These are phyloP conservation scores for Paedocypris sp. DNA, from an alignment of 2,113 vertebrate species.

Conservation along the genomic window DNA sequence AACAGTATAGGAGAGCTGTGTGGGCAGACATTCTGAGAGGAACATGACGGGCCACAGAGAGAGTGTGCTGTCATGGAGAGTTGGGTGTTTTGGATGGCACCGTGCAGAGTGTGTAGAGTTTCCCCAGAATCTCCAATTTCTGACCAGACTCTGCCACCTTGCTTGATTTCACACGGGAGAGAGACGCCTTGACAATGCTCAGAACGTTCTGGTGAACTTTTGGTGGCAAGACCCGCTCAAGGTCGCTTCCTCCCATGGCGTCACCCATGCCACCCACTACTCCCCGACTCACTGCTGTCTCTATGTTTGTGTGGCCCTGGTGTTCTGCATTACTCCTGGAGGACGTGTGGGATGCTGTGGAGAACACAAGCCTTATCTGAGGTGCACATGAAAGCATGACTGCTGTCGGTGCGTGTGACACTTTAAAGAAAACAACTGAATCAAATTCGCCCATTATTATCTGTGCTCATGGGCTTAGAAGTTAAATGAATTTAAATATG, in stretches of 20 bases:
- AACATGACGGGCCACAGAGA: conserved; percentile 27
- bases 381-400: too few species aligned
- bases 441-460: too few species aligned
- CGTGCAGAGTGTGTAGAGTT: conserved; percentile 10
- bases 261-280: conserved; percentile 30
- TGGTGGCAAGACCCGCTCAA: background rate
- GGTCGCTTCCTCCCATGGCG: conserved; percentile 17
- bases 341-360: too few species aligned
- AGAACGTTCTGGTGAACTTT: background rate
- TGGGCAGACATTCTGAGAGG: conserved; percentile 28
- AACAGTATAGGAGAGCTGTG: conserved; percentile 22
- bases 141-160: background rate
- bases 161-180: conserved; percentile 12
- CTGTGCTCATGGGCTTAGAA: too few species aligned
- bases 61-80: conserved; percentile 33
- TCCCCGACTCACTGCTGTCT: conserved; percentile 27
- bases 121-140: background rate
- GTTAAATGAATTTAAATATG: too few species aligned
- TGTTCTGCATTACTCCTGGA: background rate
- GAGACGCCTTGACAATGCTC: background rate
- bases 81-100: conserved; percentile 27
- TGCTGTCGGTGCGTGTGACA: too few species aligned
- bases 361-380: too few species aligned
- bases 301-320: conserved; percentile 21
- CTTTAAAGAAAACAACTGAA: too few species aligned